phyloP scores from a whole-genome alignment of 2,888 invertebrate genomes.

The Theodoxus fluviatilis region DNA sequence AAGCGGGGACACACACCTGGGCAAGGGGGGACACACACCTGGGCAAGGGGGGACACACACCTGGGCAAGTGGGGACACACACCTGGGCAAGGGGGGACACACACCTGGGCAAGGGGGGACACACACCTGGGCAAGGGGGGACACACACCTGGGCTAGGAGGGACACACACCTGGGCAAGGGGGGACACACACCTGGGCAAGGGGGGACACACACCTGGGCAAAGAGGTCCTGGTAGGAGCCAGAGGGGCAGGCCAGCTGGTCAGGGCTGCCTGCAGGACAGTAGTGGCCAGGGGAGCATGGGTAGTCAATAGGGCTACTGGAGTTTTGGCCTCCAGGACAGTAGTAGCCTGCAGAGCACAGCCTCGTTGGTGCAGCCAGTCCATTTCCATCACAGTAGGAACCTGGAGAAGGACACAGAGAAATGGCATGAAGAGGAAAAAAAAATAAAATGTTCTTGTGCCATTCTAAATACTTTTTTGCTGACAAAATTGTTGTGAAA shows the following conservation, averaged over 20 bases:
- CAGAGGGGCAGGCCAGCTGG: constrained; percentile 50
- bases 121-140: no score
- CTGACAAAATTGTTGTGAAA: background rate
- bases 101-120: no score
- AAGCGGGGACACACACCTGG: no score
- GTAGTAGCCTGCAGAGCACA: constrained; percentile 50
- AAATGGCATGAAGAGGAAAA: background rate
- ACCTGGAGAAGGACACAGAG: constrained; percentile 39
- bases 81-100: no score
- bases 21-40: no score
- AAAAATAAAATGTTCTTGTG: background rate
- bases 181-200: no score
- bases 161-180: no score
- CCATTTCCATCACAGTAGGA: constrained; percentile 55
- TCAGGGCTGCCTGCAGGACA: constrained; percentile 52
- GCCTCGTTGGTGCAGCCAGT: constrained; percentile 43
- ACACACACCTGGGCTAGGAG: no score
- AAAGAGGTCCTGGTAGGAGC: constrained; percentile 58
- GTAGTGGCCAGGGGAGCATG: constrained; percentile 59
- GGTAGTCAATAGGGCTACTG: constrained; percentile 45
- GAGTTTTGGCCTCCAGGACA: constrained; percentile 57
- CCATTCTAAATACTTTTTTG: background rate
- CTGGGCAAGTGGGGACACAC: no score
- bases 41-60: no score
- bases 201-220: constrained; percentile 52